Base-by-base conservation (phyloP, 2,797 vertebrate species). In the Intellagama lesueurii region DNA sequence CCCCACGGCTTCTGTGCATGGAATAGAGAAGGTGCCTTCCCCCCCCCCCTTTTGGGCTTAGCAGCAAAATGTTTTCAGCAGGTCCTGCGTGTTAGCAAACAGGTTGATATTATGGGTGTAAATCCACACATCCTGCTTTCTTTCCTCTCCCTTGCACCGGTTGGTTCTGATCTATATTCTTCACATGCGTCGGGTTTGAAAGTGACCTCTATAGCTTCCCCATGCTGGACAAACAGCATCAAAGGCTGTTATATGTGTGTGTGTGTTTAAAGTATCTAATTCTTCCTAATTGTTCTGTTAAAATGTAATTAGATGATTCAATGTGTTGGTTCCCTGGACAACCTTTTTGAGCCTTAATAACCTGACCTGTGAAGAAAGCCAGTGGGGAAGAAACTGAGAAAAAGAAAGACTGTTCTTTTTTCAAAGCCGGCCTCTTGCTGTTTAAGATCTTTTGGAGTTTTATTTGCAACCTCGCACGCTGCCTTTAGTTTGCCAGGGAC, bases 301-400 rank as follows among this genome's bases (percentile, higher is more conserved):
- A 79, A 93, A 86, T 64, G 47, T 77, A 92, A 94, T 94, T 91
- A 91, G 90, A 75, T 91, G 76, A 90, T 89, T 86, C 88, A 66
- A 6, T 56, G 88, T 84, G 7, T 26, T 69, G 85, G 4, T 92
- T 32, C 92, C 86, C 19, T 4, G 7, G 80, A 85, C 82, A 87
- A 91, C 86, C 69, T 93, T 90, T 89, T 90, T 94, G 92, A 94
- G 91, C 91, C 94, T 90, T 92, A 88, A 78, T 66, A 92, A 92
- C 81, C 83, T 70, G 85, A 17, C 80, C 35, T 40, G 30, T 75
- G 30, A 75, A 88, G 40, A 6, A 66, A 86, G 40, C 4, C n/a
- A n/a, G n/a, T n/a, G n/a, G 5, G 16, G 17, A 81, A 11, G 40
- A 26, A 52, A 30, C 14, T 26, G n/a, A 35, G 47, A 22, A 5